Conservation (phyloP, 2,888 invertebrate species). For the Chaetoderma sp. region DNA sequence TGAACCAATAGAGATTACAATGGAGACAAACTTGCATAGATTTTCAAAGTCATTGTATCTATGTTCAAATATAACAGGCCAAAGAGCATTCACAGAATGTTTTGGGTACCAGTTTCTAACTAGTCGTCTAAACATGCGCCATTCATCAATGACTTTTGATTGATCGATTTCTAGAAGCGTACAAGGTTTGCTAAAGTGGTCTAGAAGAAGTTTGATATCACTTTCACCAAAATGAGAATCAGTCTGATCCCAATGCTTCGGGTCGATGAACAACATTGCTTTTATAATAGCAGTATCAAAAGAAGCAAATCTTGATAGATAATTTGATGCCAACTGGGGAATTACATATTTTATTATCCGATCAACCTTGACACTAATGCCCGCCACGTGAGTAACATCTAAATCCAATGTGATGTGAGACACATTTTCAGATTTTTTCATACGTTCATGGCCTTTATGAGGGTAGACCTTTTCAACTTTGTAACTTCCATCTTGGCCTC, state of each 20-base stretch:
- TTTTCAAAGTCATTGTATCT: not conserved
- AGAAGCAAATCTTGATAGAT: not conserved
- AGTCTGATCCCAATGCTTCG: not conserved
- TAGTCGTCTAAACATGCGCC: not conserved
- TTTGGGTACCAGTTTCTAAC: not conserved
- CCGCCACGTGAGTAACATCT: not conserved
- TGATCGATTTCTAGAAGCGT: not conserved
- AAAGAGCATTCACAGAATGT: not conserved
- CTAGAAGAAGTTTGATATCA: not conserved
- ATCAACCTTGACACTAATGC: not conserved
- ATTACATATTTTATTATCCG: not conserved
- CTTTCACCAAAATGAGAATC: not conserved
- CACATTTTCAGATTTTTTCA: not conserved
- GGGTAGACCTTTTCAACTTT: not conserved
- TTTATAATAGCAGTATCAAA: conserved; percentile 1
- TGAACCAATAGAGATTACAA: not conserved
- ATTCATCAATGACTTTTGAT: not conserved
- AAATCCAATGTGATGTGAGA: not conserved
- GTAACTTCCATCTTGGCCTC: not conserved
- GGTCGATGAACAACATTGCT: not conserved
- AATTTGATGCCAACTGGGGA: not conserved
- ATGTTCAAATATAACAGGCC: not conserved
- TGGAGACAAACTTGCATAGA: not conserved
- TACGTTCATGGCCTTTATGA: not conserved
- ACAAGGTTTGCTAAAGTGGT: not conserved